Conservation (phyloP, 1,140 invertebrate genomes). For the Batillaria attramentaria region DNA sequence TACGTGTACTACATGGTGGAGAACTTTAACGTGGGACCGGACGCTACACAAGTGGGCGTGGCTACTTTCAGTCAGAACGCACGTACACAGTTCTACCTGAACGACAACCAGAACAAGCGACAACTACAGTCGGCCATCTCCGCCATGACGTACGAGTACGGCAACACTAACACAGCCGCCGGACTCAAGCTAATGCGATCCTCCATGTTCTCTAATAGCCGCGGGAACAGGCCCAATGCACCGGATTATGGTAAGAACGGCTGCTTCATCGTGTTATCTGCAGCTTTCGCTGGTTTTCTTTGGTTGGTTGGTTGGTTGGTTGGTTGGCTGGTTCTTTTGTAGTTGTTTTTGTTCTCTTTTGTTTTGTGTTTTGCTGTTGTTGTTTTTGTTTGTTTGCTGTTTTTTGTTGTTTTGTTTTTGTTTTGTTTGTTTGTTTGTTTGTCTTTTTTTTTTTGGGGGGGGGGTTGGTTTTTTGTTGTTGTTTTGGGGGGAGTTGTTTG, state of each 20-base stretch:
- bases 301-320: no score
- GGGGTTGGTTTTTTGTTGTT: no score
- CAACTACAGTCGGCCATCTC: conserved; percentile 56
- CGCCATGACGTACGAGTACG: conserved; percentile 59
- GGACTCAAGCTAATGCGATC: conserved; percentile 57
- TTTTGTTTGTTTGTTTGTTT: no score
- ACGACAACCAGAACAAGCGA: conserved; percentile 51
- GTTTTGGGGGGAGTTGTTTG: no score
- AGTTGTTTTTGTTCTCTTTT: no score
- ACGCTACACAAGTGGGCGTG: conserved; percentile 54
- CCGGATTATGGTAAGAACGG: conserved; percentile 59
- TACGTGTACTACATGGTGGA: conserved; percentile 56
- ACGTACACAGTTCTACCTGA: conserved; percentile 59
- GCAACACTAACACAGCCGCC: conserved; percentile 63
- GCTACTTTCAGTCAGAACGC: conserved; percentile 57
- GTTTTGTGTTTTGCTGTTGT: no score
- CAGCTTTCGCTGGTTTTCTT: neutral
- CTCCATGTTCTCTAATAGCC: conserved; percentile 44
- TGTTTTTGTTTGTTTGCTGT: neutral
- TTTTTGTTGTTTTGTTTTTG: no score
- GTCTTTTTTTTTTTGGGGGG: no score
- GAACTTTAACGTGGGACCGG: conserved; percentile 57
- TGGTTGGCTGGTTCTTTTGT: no score
- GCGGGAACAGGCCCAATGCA: conserved; percentile 55
- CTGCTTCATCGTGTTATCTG: no score